Evolutionary conservation across 2,797 vertebrate species (phyloP), one percentile per base, ranked within the genome.

Genomic region (Chiroxiphia lanceolata): DNA sequence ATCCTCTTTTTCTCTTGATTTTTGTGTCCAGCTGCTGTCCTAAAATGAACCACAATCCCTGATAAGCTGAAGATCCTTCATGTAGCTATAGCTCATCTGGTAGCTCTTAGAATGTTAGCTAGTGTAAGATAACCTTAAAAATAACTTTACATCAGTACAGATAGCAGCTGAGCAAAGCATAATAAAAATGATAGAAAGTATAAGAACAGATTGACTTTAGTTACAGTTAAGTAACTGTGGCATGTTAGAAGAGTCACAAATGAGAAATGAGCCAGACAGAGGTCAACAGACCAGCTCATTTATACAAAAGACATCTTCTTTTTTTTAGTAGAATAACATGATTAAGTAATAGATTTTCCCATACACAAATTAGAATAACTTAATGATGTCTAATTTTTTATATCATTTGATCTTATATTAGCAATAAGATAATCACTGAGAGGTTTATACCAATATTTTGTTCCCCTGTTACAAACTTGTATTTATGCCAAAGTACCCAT

Each of bases 121-220:
- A 76, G 21, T n/a, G n/a, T 87, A 79, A 86, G 42, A 47, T 84
- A 93, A 93, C 67, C 81, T 94, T 93, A 90, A 89, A 96, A 92
- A 84, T 87, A 92, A 76, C 70, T 86, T 93, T 38, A 68, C 5
- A 69, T 72, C 47, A 84, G 53, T n/a, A 50, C 7, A 82, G 10
- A 65, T 20, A 90, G 6, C 16, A 83, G 77, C 31, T 69, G 72
- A 72, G 17, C 15, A 89, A 93, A 67, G 25, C 45, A 81, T 61
- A 68, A 84, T 72, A 90, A 89, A 90, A 93, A 69, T 71, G 19
- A 79, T 50, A 86, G 42, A 84, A 92, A 89, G 71, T 53, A 50
- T 25, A 76, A 65, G 57, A 75, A 44, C 57, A 90, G 80, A 87
- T 75, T 87, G 54, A 54, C 47, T 79, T 92, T 40, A 87, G 81